Conservation (phyloP, 1,140 invertebrate genomes). For the Lordiphosa mommai region DNA sequence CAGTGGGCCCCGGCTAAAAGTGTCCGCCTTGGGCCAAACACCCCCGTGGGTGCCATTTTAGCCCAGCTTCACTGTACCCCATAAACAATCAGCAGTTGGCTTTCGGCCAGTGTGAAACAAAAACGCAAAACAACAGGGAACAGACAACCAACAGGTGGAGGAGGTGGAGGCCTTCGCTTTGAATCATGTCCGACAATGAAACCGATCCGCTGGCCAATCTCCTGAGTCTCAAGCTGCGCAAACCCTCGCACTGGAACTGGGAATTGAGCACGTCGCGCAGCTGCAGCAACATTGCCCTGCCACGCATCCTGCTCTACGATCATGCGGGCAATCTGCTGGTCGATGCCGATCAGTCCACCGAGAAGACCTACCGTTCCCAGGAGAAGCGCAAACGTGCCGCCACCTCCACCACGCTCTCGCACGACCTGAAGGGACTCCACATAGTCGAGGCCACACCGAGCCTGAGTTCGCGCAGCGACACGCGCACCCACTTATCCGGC, state of each 20-base stretch:
- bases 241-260: slow-evolving; percentile 81
- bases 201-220: slow-evolving; percentile 58
- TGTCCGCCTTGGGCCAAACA: no score
- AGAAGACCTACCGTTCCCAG: slow-evolving; percentile 38
- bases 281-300: slow-evolving; percentile 80
- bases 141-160: slow-evolving; percentile 45
- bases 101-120: neutral
- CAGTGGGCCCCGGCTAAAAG: slow-evolving; percentile 2
- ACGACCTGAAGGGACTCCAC: slow-evolving; percentile 54
- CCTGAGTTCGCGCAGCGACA: slow-evolving; percentile 1
- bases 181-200: slow-evolving; percentile 3
- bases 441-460: slow-evolving; percentile 57
- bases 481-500: slow-evolving; percentile 21
- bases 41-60: no score
- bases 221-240: slow-evolving; percentile 80
- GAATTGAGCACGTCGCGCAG: slow-evolving; percentile 81
- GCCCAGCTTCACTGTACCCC: no score
- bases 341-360: slow-evolving; percentile 60
- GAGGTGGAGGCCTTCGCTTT: slow-evolving; percentile 4
- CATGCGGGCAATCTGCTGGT: slow-evolving; percentile 79
- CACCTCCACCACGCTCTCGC: slow-evolving; percentile 48
- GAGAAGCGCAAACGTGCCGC: slow-evolving; percentile 47
- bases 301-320: slow-evolving; percentile 80
- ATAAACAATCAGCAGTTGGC: neutral
- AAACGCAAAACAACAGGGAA: slow-evolving; percentile 25